Evolutionary conservation across 2,888 invertebrate genomes (phyloP), one percentile per base, ranked within the genome.

Genomic region (Globia sparganii): DNA sequence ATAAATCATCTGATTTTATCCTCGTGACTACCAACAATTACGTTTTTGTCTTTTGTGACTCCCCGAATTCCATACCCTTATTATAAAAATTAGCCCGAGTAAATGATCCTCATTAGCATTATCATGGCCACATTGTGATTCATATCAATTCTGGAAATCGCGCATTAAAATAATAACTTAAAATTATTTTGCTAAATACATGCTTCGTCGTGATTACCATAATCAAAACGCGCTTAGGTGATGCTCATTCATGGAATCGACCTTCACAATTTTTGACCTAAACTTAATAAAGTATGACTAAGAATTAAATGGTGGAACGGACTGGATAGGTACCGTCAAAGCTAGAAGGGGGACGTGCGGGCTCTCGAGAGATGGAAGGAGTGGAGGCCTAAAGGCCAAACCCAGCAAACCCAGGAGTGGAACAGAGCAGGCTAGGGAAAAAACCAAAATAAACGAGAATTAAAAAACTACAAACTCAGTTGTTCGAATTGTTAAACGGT

Each of bases 401-500:
- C 21, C 49, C 21, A 49, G n/a, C n/a, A n/a, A n/a, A n/a, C 53
- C 6, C 15, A 28, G 28, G 28, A 15, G 28, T 15, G 6, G 15
- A 5, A 13, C 13, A 15, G 15, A n/a, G 1, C 28, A 59, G 3
- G 18, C 28, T 8, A 58, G 8, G 31, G 8, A 28, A 28, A 58
- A 58, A 28, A 58, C 5, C 28, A 21, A 31, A 8, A 31, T 21
- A 21, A 61, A 13, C 25, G 25, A 34, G 9, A 21, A 56, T 11
- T n/a, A 56, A 56, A 25, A 56, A 61, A 72, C 75, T 77, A 79
- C 73, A 66, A 82, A 77, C 68, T 79, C 69, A 75, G 84, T 88
- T 84, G 85, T 90, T 86, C 90, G 91, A 86, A 90, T 90, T 89
- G 90, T 93, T 94, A 94, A 94, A 93, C 83, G 93, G 92, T 94